phyloP scores from a whole-genome alignment of 2,113 vertebrate genomes.

The Pseudorectes ferrugineus region DNA sequence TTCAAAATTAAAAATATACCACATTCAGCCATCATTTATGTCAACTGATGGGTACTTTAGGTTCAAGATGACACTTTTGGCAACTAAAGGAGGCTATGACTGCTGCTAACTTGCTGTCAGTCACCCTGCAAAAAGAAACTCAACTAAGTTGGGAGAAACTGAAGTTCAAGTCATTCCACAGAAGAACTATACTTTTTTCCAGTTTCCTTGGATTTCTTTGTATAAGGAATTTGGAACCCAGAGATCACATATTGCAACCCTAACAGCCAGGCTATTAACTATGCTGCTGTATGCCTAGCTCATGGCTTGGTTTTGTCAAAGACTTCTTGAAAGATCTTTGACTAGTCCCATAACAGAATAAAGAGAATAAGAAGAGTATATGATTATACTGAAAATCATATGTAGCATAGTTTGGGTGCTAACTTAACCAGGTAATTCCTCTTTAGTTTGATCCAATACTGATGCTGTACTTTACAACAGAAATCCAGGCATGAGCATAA shows the following conservation, averaged over 20 bases:
- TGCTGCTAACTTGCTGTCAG: neutral
- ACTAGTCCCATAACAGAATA: neutral
- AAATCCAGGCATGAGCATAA: neutral
- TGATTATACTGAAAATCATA: neutral
- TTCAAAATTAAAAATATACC: neutral
- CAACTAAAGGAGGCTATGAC: neutral
- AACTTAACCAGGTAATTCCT: neutral
- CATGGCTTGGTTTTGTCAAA: neutral
- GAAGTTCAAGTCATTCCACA: neutral
- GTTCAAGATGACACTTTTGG: neutral
- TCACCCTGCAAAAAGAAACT: neutral
- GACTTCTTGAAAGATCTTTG: neutral
- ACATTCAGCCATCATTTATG: neutral
- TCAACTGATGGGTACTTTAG: neutral
- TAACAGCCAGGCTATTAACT: neutral
- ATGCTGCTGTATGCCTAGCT: neutral
- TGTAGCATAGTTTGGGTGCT: neutral
- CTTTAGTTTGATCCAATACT: neutral
- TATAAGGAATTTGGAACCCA: neutral
- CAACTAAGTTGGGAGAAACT: rapidly evolving
- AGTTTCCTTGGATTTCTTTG: neutral
- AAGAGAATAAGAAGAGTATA: neutral
- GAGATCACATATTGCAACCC: neutral
- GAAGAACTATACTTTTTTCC: neutral
- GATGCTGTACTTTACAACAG: neutral